These are phyloP conservation scores for Axea sp. DNA, from an alignment of 2,888 invertebrate species.

Conservation along the genomic window DNA sequence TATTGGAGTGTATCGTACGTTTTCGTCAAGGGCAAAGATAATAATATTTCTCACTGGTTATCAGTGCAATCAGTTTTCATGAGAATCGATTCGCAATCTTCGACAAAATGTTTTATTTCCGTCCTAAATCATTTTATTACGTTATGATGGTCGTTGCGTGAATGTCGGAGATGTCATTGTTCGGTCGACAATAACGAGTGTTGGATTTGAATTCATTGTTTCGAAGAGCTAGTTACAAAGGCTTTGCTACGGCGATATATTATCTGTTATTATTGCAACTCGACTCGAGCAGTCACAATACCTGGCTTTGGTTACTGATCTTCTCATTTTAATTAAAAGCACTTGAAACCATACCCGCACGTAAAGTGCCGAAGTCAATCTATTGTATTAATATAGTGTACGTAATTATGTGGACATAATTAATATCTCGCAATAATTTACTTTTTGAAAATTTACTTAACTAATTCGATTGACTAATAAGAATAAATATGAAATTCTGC, in stretches of 20 bases:
- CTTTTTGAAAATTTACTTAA: constrained; percentile 17
- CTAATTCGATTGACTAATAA: constrained; percentile 1
- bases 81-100: constrained; percentile 19
- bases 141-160: constrained; percentile 37
- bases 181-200: constrained; percentile 68
- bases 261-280: constrained; percentile 77
- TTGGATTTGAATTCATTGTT: constrained; percentile 75
- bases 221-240: constrained; percentile 65
- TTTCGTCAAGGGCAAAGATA: constrained; percentile 16
- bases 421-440: constrained; percentile 30
- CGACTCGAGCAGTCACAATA: constrained; percentile 71
- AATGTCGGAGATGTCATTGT: constrained; percentile 68
- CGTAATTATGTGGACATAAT: constrained; percentile 42
- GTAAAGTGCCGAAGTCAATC: constrained; percentile 61
- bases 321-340: constrained; percentile 78
- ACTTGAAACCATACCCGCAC: constrained; percentile 59
- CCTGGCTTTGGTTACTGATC: constrained; percentile 74
- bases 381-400: constrained; percentile 48
- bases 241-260: constrained; percentile 71
- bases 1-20: not conserved
- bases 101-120: constrained; percentile 43
- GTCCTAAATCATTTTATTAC: constrained; percentile 45
- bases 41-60: not conserved
- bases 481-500: not conserved
- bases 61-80: constrained; percentile 6